A percentile compares a stretch with the other conserved stretches of the same genome.
Conservation (phyloP, 2,113 vertebrate genomes). For the Pituophis catenifer region DNA sequence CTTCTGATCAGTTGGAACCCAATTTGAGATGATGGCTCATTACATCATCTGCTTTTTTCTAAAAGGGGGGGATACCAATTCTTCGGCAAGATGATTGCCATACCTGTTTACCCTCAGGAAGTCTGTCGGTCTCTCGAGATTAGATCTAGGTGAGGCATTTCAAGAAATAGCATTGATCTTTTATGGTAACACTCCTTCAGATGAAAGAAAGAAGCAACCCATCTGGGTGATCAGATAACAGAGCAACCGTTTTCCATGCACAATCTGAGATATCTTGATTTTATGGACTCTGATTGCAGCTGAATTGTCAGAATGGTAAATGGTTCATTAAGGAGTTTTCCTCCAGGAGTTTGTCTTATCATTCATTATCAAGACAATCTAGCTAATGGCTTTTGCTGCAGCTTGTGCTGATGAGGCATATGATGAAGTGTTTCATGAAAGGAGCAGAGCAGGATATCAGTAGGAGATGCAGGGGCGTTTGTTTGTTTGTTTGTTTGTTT, state of each 20-base stretch:
- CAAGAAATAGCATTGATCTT: slow-evolving; percentile 59
- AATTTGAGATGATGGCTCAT: not conserved
- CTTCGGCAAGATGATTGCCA: not conserved
- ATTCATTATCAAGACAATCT: not conserved
- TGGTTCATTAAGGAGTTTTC: not conserved
- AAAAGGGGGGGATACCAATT: not conserved
- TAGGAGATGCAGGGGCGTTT: not conserved
- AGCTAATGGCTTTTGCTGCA: not conserved
- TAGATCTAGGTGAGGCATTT: not conserved
- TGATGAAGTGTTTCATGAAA: not conserved
- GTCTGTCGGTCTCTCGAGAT: not conserved
- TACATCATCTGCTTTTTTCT: not conserved
- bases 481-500: not conserved
- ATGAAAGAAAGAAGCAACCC: slow-evolving; percentile 9
- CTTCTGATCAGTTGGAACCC: not conserved
- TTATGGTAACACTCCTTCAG: not conserved
- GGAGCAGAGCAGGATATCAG: not conserved
- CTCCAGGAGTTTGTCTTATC: not conserved
- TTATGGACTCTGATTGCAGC: slow-evolving; percentile 35
- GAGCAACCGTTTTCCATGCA: slow-evolving; percentile 35
- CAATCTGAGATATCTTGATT: slow-evolving; percentile 17
- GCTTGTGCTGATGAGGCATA: not conserved
- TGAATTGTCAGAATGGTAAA: not conserved
- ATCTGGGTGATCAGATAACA: slow-evolving; percentile 41
- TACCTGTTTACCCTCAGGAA: not conserved